Percentiles rank a stretch among this genome's conserved stretches.
Conservation (phyloP, 2,888 invertebrate species). For the Sepioteuthis lessoniana region DNA sequence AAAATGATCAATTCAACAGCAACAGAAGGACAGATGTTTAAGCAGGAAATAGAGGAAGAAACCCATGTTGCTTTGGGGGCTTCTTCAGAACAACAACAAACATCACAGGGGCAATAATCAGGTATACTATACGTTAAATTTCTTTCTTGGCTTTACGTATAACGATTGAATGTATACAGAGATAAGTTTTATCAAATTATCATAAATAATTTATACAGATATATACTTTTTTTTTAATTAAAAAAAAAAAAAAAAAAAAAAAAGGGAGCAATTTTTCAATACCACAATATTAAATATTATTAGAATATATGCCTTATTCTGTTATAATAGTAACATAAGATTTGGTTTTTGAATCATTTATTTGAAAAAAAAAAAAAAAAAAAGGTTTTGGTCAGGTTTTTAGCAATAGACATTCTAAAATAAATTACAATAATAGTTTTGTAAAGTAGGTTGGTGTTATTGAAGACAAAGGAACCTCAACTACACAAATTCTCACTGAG, state of each 20-base stretch:
- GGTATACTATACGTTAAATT: background rate
- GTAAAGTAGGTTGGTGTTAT: background rate
- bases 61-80: background rate
- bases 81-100: background rate
- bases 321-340: too few relatives aligned
- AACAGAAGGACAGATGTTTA: background rate
- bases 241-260: too few relatives aligned
- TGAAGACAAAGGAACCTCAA: background rate
- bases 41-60: background rate
- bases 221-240: too few relatives aligned
- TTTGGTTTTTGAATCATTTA: too few relatives aligned
- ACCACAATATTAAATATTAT: too few relatives aligned
- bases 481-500: too few relatives aligned
- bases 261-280: too few relatives aligned
- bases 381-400: background rate
- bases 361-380: background rate
- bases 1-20: background rate
- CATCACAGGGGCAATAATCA: background rate
- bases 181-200: too few relatives aligned
- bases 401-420: background rate
- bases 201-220: too few relatives aligned
- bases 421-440: background rate
- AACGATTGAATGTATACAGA: background rate
- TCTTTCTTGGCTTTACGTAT: background rate
- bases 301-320: too few relatives aligned